These are phyloP conservation scores for Lasioglossum lativentre DNA, from an alignment of 2,888 invertebrate species.

Conservation along the genomic window DNA sequence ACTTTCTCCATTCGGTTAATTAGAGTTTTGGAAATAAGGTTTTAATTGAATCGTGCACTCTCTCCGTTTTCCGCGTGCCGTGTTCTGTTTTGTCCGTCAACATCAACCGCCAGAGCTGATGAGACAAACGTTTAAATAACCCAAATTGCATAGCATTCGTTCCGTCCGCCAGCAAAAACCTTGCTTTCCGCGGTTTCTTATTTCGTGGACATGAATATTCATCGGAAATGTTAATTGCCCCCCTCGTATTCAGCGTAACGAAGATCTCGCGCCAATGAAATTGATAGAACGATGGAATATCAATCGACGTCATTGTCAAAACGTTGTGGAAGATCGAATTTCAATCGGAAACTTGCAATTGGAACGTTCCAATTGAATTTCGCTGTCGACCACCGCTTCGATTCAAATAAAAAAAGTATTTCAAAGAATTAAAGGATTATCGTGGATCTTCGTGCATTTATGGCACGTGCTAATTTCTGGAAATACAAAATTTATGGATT, in stretches of 20 bases:
- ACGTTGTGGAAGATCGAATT: not conserved
- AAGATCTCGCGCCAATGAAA: conserved; percentile 4
- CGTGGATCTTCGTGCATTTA: not conserved
- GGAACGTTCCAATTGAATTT: not conserved
- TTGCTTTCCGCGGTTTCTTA: conserved; percentile 3
- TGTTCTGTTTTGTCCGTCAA: conserved; percentile 16
- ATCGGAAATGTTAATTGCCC: conserved; percentile 47
- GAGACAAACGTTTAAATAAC: conserved; percentile 34
- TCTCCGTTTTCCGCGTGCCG: not conserved
- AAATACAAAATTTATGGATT: not conserved
- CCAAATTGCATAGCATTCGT: conserved; percentile 22
- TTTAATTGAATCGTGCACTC: conserved; percentile 24
- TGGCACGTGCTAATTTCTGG: too few species aligned
- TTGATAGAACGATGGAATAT: conserved; percentile 19
- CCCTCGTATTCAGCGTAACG: conserved; percentile 20
- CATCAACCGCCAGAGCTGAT: not conserved
- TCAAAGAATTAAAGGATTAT: not conserved
- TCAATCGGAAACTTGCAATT: not conserved
- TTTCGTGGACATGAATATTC: conserved; percentile 45
- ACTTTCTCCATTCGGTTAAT: conserved; percentile 15
- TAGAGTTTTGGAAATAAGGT: conserved; percentile 13
- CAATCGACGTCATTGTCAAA: not conserved
- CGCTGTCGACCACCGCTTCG: not conserved
- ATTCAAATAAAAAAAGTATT: not conserved
- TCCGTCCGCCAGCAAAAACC: conserved; percentile 1